Percentiles rank a stretch among this genome's conserved stretches.
phyloP scores from a whole-genome alignment of 2,888 invertebrate genomes.

The Steinernema hermaphroditum region DNA sequence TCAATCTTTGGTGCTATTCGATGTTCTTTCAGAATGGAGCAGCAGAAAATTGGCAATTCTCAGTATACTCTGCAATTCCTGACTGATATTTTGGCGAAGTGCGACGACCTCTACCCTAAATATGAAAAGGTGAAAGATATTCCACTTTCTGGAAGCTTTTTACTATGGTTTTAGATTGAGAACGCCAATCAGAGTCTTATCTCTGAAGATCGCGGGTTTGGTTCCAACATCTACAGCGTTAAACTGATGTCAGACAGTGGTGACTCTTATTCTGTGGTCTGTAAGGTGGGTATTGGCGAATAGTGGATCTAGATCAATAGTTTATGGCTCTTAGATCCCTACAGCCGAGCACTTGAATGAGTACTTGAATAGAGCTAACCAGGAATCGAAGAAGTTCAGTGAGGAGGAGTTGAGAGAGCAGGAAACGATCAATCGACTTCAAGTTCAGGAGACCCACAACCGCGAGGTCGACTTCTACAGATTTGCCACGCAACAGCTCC shows the following conservation, averaged over 20 bases:
- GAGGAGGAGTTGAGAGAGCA: not conserved
- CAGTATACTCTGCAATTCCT: not conserved
- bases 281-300: not conserved
- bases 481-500: not conserved
- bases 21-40: not conserved
- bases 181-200: not conserved
- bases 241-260: not conserved
- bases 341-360: slow-evolving; percentile 7
- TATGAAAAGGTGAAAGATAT: not conserved
- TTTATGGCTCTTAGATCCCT: not conserved
- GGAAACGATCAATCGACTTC: not conserved
- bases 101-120: not conserved
- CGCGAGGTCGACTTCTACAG: slow-evolving; percentile 21
- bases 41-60: not conserved
- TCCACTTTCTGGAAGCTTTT: not conserved
- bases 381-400: not conserved
- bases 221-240: slow-evolving; percentile 7
- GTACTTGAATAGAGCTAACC: not conserved
- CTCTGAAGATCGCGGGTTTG: slow-evolving; percentile 10
- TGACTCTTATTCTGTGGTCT: not conserved
- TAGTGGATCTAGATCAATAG: not conserved
- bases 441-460: slow-evolving; percentile 17
- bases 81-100: not conserved
- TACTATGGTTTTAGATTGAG: not conserved
- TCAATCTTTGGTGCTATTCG: not conserved